Base-by-base conservation (phyloP, 2,888 invertebrate species). In the Leptopilina drosophilae region DNA sequence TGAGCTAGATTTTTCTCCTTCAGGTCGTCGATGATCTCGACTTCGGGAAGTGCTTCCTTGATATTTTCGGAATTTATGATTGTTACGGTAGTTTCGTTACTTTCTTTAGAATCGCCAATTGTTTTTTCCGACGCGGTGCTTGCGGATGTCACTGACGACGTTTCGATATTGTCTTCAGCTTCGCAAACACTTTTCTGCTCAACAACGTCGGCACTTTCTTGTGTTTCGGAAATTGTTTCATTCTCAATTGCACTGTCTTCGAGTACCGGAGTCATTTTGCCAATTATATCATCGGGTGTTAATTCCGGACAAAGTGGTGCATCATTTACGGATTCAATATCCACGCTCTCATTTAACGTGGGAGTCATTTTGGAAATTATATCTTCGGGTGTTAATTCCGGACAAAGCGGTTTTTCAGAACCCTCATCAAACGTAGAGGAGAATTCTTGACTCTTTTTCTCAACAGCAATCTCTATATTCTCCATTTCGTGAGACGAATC, bases 211-310 rank as follows among this genome's bases (percentile, higher is more conserved):
- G 5, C 8, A 42, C 8, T 42, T 7, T 5, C 42, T 42, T 42
- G 42, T 7, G 8, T 42, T 42, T 42, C 8, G 1, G 42, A 42
- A 42, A 42, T 1, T 42, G n/a, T 59, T 6, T 15, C 11, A 49
- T 42, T 7, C 5, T 42, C 49, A 49, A 49, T 49, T 9, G 11
- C 11, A 49, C 49, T 12, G 11, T 49, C 2, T 2, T 49, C 11
- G 4, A 40, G 20, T 42, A 46, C 20, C 2, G 2, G 20, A 46
- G 46, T 67, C 67, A 67, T 84, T 82, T 46, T 46, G 6, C 8
- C 8, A 14, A 56, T 9, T n/a, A 8, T 20, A 46, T 76, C 76
- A 33, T 75, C 59, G 5, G 56, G 33, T n/a, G 59, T 26, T 40
- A 75, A 49, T 49, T 49, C 49, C 1, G 49, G 49, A 3, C 5